A percentile compares a stretch with the other conserved stretches of the same genome.
These are phyloP conservation scores for Amphilophus citrinellus DNA, from an alignment of 2,113 vertebrate genomes.

Conservation along the genomic window DNA sequence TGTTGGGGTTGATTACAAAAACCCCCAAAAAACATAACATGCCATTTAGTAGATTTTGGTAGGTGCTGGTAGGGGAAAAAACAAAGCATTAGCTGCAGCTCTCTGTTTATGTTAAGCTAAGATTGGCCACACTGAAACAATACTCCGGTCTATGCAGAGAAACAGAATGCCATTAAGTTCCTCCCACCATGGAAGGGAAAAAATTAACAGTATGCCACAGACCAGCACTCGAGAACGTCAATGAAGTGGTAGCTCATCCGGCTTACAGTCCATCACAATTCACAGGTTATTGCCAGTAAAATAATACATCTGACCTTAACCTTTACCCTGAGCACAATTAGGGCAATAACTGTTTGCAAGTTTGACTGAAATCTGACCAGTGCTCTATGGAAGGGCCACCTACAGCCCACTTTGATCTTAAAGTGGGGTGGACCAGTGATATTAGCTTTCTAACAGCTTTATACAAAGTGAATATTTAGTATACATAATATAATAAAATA, in stretches of 20 bases:
- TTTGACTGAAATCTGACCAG: too few relatives aligned
- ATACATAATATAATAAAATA: background rate
- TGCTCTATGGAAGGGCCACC: too few relatives aligned
- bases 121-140: background rate
- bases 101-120: background rate
- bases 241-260: accelerated
- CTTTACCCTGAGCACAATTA: too few relatives aligned
- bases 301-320: too few relatives aligned
- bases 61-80: background rate
- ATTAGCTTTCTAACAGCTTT: background rate
- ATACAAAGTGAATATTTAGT: background rate
- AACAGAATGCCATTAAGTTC: background rate
- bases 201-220: background rate
- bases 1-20: background rate
- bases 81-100: background rate
- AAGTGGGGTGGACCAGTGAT: too few relatives aligned
- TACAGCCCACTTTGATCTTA: too few relatives aligned
- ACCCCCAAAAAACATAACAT: background rate
- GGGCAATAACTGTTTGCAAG: too few relatives aligned
- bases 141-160: background rate
- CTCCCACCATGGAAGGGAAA: background rate
- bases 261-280: background rate
- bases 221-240: too few relatives aligned
- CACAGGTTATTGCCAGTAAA: background rate
- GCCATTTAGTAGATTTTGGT: background rate